Conservation (phyloP, 1,140 invertebrate species). For the Scaptomyza montana region DNA sequence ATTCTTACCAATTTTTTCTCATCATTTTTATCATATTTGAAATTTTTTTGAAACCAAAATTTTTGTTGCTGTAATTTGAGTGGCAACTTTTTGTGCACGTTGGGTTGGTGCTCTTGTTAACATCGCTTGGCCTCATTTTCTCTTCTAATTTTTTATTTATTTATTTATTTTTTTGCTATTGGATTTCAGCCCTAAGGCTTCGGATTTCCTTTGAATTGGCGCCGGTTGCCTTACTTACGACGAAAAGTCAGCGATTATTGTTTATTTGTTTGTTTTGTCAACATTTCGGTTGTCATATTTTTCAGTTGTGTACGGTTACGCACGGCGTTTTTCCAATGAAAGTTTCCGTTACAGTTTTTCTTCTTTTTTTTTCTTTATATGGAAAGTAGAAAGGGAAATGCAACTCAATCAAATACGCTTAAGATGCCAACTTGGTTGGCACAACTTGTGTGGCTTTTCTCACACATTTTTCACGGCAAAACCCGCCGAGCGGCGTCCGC, state of each 20-base stretch:
- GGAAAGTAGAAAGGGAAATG: slow-evolving; percentile 66
- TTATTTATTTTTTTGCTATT: neutral
- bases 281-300: slow-evolving; percentile 55
- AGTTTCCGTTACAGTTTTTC: slow-evolving; percentile 55
- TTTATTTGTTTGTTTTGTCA: slow-evolving; percentile 79
- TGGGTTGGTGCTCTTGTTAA: slow-evolving; percentile 14
- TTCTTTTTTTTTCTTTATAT: slow-evolving; percentile 8
- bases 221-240: slow-evolving; percentile 33
- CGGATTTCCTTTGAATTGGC: slow-evolving; percentile 51
- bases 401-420: slow-evolving; percentile 70
- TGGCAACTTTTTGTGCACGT: slow-evolving; percentile 55
- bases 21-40: slow-evolving; percentile 5
- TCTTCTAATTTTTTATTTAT: neutral
- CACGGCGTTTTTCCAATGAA: slow-evolving; percentile 55
- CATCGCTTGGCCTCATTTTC: slow-evolving; percentile 31
- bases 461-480: slow-evolving; percentile 76
- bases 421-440: slow-evolving; percentile 10
- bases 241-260: slow-evolving; percentile 42
- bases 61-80: slow-evolving; percentile 58
- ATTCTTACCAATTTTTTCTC: neutral
- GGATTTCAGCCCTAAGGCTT: slow-evolving; percentile 21
- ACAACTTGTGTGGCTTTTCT: slow-evolving; percentile 78
- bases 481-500: neutral
- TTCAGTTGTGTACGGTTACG: slow-evolving; percentile 68
- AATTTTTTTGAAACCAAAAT: neutral